Evolutionary conservation across 2,113 vertebrate genomes (phyloP).

Genomic region (Chaenocephalus aceratus): DNA sequence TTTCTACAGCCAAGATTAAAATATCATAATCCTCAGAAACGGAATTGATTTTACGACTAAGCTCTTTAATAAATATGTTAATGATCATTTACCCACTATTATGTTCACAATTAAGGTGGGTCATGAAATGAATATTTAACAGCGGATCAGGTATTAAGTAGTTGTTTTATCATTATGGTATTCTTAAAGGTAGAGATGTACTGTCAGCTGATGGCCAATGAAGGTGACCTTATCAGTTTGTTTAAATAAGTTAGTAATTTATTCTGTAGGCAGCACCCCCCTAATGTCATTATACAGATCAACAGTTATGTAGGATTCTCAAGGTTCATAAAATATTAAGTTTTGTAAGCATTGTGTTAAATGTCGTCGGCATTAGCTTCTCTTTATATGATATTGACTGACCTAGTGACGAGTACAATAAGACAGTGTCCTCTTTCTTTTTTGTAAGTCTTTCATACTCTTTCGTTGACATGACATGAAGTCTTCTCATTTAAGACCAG

Average conservation of each 20-base stretch:
- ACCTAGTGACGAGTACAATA: neutral
- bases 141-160: neutral
- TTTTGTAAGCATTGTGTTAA: neutral
- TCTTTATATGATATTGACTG: neutral
- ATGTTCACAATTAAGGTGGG: neutral
- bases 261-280: neutral
- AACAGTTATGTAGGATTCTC: neutral
- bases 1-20: neutral
- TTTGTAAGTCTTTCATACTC: neutral
- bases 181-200: neutral
- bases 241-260: no score
- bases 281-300: neutral
- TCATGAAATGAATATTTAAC: neutral
- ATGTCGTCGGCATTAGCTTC: neutral
- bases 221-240: no score
- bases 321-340: neutral
- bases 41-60: neutral
- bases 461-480: neutral
- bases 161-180: neutral
- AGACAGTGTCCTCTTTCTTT: neutral
- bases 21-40: neutral
- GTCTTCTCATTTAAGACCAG: neutral
- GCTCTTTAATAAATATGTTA: neutral
- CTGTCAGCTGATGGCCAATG: no score
- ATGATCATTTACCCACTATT: neutral